Percentiles rank a stretch among this genome's conserved stretches.
Conservation (phyloP, 1,140 invertebrate species). For the Reticulitermes speratus region DNA sequence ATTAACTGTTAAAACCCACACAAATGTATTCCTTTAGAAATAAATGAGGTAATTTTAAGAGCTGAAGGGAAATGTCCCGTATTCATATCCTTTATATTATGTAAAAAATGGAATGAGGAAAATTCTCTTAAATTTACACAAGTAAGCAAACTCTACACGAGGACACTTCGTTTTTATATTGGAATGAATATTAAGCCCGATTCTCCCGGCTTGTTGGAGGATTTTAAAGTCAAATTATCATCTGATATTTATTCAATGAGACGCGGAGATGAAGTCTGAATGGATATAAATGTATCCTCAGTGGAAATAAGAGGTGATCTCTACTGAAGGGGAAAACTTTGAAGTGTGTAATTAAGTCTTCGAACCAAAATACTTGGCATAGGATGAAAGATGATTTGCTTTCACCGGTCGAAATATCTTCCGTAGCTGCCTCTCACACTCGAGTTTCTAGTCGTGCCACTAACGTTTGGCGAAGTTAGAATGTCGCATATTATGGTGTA, state of each 20-base stretch:
- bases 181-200: neutral
- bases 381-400: neutral
- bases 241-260: neutral
- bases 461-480: too few species aligned
- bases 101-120: neutral
- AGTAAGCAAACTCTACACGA: neutral
- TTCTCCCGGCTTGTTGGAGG: neutral
- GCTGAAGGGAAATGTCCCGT: neutral
- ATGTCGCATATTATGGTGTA: too few species aligned
- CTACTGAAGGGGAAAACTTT: neutral
- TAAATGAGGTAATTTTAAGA: neutral
- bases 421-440: too few species aligned
- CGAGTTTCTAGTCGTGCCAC: too few species aligned
- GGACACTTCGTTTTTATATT: neutral
- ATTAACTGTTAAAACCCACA: neutral
- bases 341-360: neutral
- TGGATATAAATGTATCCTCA: neutral
- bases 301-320: neutral
- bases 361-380: neutral
- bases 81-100: neutral
- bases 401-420: neutral
- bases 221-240: conserved; percentile 18
- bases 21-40: neutral
- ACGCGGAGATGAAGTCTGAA: neutral
- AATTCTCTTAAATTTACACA: neutral